phyloP scores from a whole-genome alignment of 2,888 invertebrate genomes.

The Sabatieria punctata region DNA sequence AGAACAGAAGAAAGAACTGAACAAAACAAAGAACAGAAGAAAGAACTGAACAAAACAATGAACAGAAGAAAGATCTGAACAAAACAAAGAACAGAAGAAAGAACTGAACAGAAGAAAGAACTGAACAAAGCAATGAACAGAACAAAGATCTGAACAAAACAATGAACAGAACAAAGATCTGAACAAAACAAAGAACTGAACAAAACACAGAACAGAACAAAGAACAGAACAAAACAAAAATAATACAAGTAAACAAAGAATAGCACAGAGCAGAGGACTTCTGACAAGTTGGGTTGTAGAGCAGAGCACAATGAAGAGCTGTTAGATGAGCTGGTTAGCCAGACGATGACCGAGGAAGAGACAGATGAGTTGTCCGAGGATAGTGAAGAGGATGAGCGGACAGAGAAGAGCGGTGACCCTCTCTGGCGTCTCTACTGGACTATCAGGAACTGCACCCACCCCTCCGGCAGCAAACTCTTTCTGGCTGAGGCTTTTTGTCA shows the following conservation, averaged over 20 bases:
- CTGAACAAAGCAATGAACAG: too few species aligned
- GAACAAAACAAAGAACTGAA: too few species aligned
- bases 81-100: too few species aligned
- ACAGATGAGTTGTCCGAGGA: conserved; percentile 42
- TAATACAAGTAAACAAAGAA: background rate
- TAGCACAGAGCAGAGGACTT: background rate
- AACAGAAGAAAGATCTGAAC: too few species aligned
- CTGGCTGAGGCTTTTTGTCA: conserved; percentile 82
- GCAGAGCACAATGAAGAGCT: background rate
- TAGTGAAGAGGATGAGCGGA: conserved; percentile 44
- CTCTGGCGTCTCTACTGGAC: conserved; percentile 78
- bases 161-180: too few species aligned
- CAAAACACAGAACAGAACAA: too few species aligned
- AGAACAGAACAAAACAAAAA: background rate
- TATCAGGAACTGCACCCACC: conserved; percentile 40
- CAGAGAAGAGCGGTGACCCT: conserved; percentile 40
- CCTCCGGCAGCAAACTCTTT: conserved; percentile 36
- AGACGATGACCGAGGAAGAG: conserved; percentile 15
- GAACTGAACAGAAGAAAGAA: too few species aligned
- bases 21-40: too few species aligned
- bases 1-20: too few species aligned
- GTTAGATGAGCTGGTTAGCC: conserved; percentile 7
- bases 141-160: too few species aligned
- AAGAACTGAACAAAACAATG: too few species aligned
- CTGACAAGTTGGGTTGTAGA: background rate